phyloP scores from a whole-genome alignment of 2,797 vertebrate species.

The Tiaroga cobitis region DNA sequence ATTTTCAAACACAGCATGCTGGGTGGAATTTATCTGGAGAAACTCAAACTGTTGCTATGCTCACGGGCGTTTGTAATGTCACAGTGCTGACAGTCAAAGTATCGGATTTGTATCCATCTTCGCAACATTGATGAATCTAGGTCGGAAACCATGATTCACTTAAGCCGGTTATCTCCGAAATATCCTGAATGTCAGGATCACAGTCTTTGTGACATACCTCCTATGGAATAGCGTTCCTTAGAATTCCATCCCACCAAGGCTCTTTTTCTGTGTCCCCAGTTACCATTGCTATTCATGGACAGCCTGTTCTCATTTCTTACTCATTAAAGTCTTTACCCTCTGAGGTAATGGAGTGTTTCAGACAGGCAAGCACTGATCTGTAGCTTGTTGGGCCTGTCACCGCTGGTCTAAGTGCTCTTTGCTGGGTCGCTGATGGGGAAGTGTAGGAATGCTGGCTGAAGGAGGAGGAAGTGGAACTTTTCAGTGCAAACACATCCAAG shows the following conservation, averaged over 20 bases:
- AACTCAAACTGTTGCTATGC: conserved; percentile 1
- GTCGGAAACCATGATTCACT: background rate
- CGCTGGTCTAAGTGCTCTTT: conserved; percentile 9
- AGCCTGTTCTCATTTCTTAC: conserved; percentile 28
- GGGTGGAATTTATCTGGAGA: background rate
- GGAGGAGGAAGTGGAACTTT: conserved; percentile 12
- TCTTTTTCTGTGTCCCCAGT: background rate
- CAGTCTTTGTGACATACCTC: background rate
- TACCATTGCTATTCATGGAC: conserved; percentile 12
- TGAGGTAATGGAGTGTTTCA: conserved; percentile 46
- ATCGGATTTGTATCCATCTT: background rate
- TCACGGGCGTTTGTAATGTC: conserved; percentile 21
- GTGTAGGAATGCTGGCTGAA: background rate
- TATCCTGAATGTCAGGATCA: conserved; percentile 28
- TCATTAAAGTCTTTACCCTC: conserved; percentile 28
- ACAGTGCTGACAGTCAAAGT: background rate
- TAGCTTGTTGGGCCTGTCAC: conserved; percentile 43
- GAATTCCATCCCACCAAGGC: conserved; percentile 8
- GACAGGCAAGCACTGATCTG: conserved; percentile 38
- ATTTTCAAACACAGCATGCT: conserved; percentile 14
- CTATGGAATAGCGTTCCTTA: background rate
- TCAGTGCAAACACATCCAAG: conserved; percentile 16
- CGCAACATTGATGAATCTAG: background rate
- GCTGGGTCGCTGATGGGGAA: background rate
- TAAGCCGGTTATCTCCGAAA: conserved; percentile 20